Conservation (phyloP, 2,888 invertebrate species). For the Biston stratarius region DNA sequence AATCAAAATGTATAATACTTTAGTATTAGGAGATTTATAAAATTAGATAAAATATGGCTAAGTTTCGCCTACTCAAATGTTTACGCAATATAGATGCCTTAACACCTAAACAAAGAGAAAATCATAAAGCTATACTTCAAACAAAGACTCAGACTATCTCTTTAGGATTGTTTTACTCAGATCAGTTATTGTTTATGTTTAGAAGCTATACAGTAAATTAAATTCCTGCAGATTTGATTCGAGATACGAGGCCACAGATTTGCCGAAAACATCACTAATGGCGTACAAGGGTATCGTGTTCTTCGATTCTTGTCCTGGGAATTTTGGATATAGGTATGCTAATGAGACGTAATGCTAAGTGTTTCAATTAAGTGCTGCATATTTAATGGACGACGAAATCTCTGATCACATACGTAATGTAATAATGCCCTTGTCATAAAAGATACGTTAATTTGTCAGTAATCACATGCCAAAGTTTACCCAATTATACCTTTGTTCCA, state of each 20-base stretch:
- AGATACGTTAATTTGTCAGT: no score
- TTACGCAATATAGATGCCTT: neutral
- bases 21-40: no score
- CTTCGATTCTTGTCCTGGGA: slow-evolving; percentile 69
- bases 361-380: neutral
- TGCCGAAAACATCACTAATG: slow-evolving; percentile 60
- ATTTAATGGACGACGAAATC: neutral
- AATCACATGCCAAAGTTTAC: no score
- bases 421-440: neutral
- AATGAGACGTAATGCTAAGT: neutral
- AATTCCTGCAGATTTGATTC: slow-evolving; percentile 61
- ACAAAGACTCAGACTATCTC: slow-evolving; percentile 15
- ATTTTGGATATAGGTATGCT: slow-evolving; percentile 60
- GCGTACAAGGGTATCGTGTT: slow-evolving; percentile 60
- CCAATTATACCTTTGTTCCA: no score
- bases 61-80: slow-evolving; percentile 3
- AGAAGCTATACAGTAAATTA: slow-evolving; percentile 12
- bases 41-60: neutral
- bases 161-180: slow-evolving; percentile 14
- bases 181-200: slow-evolving; percentile 25
- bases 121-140: slow-evolving; percentile 18
- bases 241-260: slow-evolving; percentile 50
- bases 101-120: slow-evolving; percentile 21
- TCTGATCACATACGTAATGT: slow-evolving; percentile 19
- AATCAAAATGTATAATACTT: no score